phyloP scores from a whole-genome alignment of 2,888 invertebrate genomes.

The Fragum fragum region DNA sequence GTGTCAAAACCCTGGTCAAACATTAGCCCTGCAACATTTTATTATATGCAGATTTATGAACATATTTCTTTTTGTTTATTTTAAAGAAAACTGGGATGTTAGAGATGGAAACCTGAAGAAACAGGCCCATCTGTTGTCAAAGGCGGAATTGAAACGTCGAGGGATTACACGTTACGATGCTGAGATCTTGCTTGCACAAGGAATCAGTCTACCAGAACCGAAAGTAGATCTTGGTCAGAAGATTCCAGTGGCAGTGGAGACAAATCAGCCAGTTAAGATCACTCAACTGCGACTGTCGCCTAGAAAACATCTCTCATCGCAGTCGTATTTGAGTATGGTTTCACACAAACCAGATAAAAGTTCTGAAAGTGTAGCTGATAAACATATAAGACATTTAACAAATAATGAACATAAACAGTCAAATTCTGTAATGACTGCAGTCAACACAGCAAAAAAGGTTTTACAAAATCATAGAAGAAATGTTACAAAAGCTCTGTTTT shows the following conservation, averaged over 20 bases:
- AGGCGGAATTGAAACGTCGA: constrained; percentile 82
- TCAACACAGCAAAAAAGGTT: not conserved
- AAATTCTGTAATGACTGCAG: not conserved
- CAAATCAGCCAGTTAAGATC: constrained; percentile 57
- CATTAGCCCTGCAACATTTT: no score
- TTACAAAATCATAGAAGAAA: not conserved
- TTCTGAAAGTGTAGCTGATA: not conserved
- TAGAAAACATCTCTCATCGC: constrained; percentile 64
- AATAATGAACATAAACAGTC: not conserved
- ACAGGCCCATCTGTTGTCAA: constrained; percentile 82
- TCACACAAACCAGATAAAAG: not conserved
- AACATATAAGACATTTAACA: constrained; percentile 5
- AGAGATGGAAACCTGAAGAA: constrained; percentile 84
- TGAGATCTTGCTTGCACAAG: constrained; percentile 84
- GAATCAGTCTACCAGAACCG: constrained; percentile 81
- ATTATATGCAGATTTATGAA: no score
- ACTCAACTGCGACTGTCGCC: constrained; percentile 60
- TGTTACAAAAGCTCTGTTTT: not conserved
- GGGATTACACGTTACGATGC: constrained; percentile 86
- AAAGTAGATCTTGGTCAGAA: constrained; percentile 70
- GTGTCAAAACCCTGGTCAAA: no score
- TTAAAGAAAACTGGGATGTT: constrained; percentile 83
- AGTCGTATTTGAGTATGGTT: constrained; percentile 54
- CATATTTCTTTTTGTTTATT: not conserved
- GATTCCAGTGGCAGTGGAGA: constrained; percentile 43